phyloP scores from a whole-genome alignment of 2,113 vertebrate species.

The Cygnus atratus region DNA sequence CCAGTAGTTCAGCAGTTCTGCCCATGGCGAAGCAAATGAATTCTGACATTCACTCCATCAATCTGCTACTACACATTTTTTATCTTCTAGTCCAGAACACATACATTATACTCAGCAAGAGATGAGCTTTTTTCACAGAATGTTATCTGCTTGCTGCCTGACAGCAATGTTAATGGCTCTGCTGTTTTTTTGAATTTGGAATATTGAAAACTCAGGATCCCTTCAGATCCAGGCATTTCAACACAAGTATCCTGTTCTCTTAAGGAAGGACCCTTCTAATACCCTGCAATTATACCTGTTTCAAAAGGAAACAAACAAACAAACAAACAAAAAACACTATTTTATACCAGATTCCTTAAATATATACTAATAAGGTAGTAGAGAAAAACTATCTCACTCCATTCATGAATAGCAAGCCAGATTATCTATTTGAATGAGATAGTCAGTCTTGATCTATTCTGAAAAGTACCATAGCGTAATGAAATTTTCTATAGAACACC shows the following conservation, averaged over 20 bases:
- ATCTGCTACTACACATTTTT: not conserved
- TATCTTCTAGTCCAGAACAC: conserved; percentile 3
- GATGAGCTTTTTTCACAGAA: not conserved
- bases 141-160: not conserved
- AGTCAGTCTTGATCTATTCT: not conserved
- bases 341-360: not conserved
- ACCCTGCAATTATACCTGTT: not conserved
- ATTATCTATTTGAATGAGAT: not conserved
- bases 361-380: not conserved
- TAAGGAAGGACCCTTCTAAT: not conserved
- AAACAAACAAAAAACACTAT: not conserved
- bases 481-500: not conserved
- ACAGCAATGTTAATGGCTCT: not conserved
- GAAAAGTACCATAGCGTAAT: not conserved
- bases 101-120: not conserved
- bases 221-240: not conserved
- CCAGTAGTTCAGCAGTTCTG: not conserved
- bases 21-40: not conserved
- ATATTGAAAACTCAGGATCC: not conserved
- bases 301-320: not conserved
- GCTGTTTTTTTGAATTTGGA: not conserved
- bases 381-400: not conserved
- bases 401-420: not conserved
- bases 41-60: conserved; percentile 2
- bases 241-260: not conserved